phyloP scores from a whole-genome alignment of 1,140 invertebrate genomes.

The Cotesia typhae region DNA sequence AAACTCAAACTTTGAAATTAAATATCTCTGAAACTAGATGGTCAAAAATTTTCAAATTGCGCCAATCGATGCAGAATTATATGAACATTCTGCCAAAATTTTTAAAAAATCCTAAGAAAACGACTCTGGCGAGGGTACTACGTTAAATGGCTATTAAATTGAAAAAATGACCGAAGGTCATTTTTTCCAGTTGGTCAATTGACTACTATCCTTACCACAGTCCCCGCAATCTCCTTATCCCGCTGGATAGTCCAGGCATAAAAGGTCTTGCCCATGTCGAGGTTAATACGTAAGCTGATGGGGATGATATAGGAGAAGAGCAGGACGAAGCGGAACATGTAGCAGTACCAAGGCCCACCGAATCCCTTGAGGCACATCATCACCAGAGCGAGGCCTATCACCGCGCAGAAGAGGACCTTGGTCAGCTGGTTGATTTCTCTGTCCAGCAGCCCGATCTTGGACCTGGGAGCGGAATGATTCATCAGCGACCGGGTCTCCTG shows the following conservation, averaged over 20 bases:
- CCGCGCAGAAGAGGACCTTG: constrained; percentile 92
- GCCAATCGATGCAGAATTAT: too few species aligned
- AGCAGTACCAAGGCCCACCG: constrained; percentile 94
- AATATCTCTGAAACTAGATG: too few species aligned
- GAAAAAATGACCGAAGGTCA: too few species aligned
- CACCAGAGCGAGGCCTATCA: constrained; percentile 88
- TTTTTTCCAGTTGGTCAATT: too few species aligned
- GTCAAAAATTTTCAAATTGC: too few species aligned
- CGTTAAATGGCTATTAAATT: too few species aligned
- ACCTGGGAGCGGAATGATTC: constrained; percentile 96
- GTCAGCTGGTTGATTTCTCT: constrained; percentile 95
- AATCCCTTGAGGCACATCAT: constrained; percentile 98
- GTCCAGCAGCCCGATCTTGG: constrained; percentile 95
- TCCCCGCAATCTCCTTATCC: constrained; percentile 91
- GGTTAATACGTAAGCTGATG: constrained; percentile 96
- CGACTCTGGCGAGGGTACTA: too few species aligned
- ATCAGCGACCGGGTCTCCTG: constrained; percentile 95
- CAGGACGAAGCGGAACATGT: constrained; percentile 95
- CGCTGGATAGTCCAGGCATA: constrained; percentile 97
- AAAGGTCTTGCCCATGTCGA: constrained; percentile 98
- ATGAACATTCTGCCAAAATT: too few species aligned
- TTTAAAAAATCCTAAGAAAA: too few species aligned
- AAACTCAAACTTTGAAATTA: too few species aligned
- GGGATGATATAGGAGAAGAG: constrained; percentile 99
- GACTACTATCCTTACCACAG: constrained; percentile 74